Evolutionary conservation across 2,113 vertebrate species (phyloP).

Genomic region (Eolophus roseicapilla): DNA sequence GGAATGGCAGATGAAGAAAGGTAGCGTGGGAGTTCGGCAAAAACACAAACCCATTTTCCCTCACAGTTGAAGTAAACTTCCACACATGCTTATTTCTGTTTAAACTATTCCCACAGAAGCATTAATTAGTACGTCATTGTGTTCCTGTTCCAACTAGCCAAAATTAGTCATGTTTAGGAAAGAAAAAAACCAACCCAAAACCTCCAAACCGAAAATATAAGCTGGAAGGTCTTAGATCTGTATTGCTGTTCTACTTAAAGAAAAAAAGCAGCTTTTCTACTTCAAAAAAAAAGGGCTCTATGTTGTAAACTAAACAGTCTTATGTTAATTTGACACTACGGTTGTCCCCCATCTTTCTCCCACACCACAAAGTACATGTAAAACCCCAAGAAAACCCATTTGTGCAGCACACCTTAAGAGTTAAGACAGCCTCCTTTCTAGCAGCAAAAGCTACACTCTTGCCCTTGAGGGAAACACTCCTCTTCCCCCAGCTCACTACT

Average conservation of each 20-base stretch:
- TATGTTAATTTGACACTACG: not conserved
- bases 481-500: not conserved
- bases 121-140: constrained; percentile 16
- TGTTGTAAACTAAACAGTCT: not conserved
- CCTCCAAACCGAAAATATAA: not conserved
- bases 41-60: not conserved
- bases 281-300: not conserved
- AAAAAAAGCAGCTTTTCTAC: not conserved
- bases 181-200: not conserved
- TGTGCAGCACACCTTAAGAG: not conserved
- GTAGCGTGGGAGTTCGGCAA: not conserved
- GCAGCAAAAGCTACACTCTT: not conserved
- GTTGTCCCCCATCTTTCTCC: not conserved
- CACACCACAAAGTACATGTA: not conserved
- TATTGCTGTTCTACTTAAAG: not conserved
- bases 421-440: not conserved
- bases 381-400: not conserved
- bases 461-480: not conserved
- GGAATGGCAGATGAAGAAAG: not conserved
- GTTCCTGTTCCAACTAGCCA: constrained; percentile 8
- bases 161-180: not conserved
- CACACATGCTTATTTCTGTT: not conserved
- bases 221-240: not conserved
- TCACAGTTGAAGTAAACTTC: not conserved
- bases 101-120: not conserved